Evolutionary conservation across 2,113 vertebrate species (phyloP).

Genomic region (Nibea coibor): DNA sequence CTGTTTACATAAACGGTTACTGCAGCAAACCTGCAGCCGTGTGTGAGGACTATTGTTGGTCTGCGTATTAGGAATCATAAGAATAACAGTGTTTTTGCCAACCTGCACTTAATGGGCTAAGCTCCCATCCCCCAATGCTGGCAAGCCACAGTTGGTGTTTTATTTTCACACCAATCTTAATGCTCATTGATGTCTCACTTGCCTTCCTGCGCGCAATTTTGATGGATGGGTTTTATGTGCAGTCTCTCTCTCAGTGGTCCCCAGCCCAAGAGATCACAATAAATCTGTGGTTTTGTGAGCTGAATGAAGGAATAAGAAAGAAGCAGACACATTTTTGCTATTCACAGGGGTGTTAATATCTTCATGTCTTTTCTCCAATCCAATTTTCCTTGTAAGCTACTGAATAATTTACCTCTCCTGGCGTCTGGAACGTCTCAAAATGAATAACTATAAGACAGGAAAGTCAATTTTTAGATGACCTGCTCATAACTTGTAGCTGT

Average conservation of each 20-base stretch:
- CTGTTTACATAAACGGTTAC: neutral
- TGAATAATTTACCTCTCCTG: neutral
- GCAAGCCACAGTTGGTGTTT: neutral
- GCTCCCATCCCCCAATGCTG: no score
- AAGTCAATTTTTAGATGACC: neutral
- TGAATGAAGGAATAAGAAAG: neutral
- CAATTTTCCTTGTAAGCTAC: neutral
- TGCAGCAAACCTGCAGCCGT: neutral
- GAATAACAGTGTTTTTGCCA: neutral
- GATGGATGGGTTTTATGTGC: neutral
- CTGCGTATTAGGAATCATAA: neutral
- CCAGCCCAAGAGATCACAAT: neutral
- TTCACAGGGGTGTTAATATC: neutral
- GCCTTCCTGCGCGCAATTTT: neutral
- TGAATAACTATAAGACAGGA: neutral
- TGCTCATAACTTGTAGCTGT: neutral
- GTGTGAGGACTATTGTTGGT: neutral
- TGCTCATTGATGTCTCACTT: neutral
- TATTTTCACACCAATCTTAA: neutral
- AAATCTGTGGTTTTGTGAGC: neutral
- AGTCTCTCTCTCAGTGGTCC: neutral
- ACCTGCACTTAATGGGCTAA: neutral
- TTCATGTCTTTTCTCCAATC: neutral
- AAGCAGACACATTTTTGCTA: no score
- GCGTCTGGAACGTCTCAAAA: neutral